Evolutionary conservation across 2,113 vertebrate genomes (phyloP), one percentile per base, ranked within the genome.

Genomic region (Sula dactylatra): DNA sequence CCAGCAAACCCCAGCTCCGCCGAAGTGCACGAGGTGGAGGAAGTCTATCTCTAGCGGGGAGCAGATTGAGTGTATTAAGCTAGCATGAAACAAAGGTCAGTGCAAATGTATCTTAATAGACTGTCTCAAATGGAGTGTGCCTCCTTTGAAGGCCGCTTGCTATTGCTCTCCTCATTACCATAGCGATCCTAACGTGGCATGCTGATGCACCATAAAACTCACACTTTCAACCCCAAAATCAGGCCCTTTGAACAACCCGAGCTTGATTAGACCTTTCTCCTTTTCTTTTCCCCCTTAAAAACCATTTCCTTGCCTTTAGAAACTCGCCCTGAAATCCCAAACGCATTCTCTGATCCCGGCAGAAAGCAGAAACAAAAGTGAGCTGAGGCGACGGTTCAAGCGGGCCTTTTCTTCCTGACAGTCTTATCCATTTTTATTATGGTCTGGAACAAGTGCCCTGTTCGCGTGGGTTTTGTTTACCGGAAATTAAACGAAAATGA

Each of bases 91-190:
- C 97, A 98, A 98, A 98, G 98, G 98, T 98, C 98, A 98, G 94
- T 96, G 95, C 98, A 98, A 99, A 99, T 98, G 98, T 98, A 98
- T 98, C 98, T 98, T 99, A 98, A 98, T 98, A 98, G 98, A 98
- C 98, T 98, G 98, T 99, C 98, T 98, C 98, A 97, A 98, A 98
- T 98, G 98, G 98, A 98, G 98, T 98, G 98, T 98, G 98, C 98
- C 98, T 98, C 98, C 98, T 98, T 98, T 98, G 98, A 99, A 98
- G 98, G 95, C 98, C 97, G 97, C 98, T 98, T 98, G 98, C 97
- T 98, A 98, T 98, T 98, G 97, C 97, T 97, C 77, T 87, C 95
- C 98, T 98, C 97, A 98, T 99, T 98, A 98, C 98, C 98, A 98
- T 98, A 98, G 98, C 98, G 98, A 98, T 98, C 97, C 97, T 98